Base-by-base conservation (phyloP, 2,113 vertebrate species). In the Lethenteron camtschaticum region DNA sequence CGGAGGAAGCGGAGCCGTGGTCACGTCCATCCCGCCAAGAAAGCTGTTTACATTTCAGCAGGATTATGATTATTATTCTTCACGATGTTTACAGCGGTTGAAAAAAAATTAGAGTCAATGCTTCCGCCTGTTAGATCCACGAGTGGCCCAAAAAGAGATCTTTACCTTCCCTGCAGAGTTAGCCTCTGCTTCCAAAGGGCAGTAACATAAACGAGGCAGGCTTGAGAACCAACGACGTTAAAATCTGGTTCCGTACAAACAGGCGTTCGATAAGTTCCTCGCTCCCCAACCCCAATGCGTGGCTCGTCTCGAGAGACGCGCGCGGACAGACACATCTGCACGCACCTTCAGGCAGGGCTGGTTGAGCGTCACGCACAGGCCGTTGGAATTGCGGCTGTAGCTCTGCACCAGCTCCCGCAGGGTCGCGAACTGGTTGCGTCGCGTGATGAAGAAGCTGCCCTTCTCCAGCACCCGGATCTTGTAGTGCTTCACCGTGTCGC, bases 301-400 rank as follows among this genome's bases (percentile, higher is more conserved):
- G 57, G 16, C 11, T 9, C n/a, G 24, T 66, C 10, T 9, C n/a
- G 63, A 8, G 24, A 16, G 63, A 16, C 24, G 8, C 9, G 24
- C 9, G n/a, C 63, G n/a, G 9, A 9, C 63, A n/a, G 9, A 8
- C n/a, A 66, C 60, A 66, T 66, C 10, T 16, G n/a, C 58, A 69
- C 75, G 69, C 70, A 77, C 78, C 76, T 74, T 76, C 66, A 76
- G 60, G 20, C 78, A 79, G 10, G 78, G 73, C 8, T 56, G 55
- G 2, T 68, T 70, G 56, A 79, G 74, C 13, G 66, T 68, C 14
- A 55, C 56, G 58, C 76, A 78, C 9, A 80, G 74, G 56, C 74
- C 75, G 12, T 71, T 71, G n/a, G 69, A 18, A 9, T 74, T 11
- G 7, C 68, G 59, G 4, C 70, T 73, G 66, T 78, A 78, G 57